These are phyloP conservation scores for Rutilus rutilus DNA, from an alignment of 2,113 vertebrate species.

Conservation along the genomic window DNA sequence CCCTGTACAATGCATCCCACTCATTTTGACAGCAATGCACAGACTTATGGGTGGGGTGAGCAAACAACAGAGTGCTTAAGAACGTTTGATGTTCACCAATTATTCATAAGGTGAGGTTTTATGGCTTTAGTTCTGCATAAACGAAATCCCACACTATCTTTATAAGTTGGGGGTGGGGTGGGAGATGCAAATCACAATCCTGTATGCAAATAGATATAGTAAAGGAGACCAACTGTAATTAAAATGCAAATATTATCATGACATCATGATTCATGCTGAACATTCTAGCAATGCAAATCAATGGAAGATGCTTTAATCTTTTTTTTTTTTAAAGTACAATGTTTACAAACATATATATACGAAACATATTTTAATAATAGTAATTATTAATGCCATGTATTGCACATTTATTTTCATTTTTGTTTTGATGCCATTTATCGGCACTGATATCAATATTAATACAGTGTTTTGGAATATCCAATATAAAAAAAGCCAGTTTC, in stretches of 20 bases:
- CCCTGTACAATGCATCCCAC: conserved; percentile 32
- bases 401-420: too few relatives aligned
- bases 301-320: too few relatives aligned
- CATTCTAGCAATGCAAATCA: too few relatives aligned
- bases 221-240: not conserved
- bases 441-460: too few relatives aligned
- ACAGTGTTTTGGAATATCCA: too few relatives aligned
- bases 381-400: too few relatives aligned
- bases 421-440: too few relatives aligned
- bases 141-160: not conserved
- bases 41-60: not conserved
- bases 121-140: not conserved
- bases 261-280: not conserved
- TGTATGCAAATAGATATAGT: not conserved
- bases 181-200: not conserved
- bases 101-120: not conserved
- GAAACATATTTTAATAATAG: too few relatives aligned
- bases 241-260: not conserved
- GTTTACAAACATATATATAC: too few relatives aligned
- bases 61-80: not conserved
- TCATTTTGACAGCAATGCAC: conserved; percentile 30
- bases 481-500: too few relatives aligned
- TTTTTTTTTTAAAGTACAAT: too few relatives aligned
- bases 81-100: not conserved
- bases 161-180: not conserved